A percentile compares a stretch with the other conserved stretches of the same genome.
phyloP scores from a whole-genome alignment of 2,113 vertebrate species.

The Cranoglanis bouderius region DNA sequence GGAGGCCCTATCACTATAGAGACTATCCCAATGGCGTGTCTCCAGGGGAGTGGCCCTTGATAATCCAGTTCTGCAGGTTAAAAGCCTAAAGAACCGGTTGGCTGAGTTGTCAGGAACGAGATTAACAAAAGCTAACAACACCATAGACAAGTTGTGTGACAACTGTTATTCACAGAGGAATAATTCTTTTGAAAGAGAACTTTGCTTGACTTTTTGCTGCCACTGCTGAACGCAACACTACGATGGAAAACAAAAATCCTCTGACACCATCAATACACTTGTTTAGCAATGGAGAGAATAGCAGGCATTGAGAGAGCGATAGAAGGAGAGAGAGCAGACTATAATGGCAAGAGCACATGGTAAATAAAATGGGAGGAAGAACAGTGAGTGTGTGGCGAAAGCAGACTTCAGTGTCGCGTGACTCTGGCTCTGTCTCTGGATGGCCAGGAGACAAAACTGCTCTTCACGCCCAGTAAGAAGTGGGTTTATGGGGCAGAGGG shows the following conservation, averaged over 20 bases:
- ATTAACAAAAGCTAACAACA: constrained; percentile 21
- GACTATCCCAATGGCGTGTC: constrained; percentile 39
- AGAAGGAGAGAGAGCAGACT: constrained; percentile 15
- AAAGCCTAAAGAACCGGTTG: constrained; percentile 41
- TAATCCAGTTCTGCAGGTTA: constrained; percentile 47
- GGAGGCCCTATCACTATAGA: constrained; percentile 42
- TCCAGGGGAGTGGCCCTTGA: constrained; percentile 46
- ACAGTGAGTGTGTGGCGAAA: constrained; percentile 38
- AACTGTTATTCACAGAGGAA: constrained; percentile 8
- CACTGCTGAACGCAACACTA: background rate
- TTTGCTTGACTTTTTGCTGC: background rate
- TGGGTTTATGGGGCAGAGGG: constrained; percentile 39
- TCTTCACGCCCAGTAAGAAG: constrained; percentile 34
- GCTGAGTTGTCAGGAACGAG: constrained; percentile 15
- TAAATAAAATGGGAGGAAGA: constrained; percentile 39
- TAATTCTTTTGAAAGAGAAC: background rate
- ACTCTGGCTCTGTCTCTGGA: constrained; percentile 32
- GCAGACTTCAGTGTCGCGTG: constrained; percentile 35
- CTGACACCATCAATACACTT: constrained; percentile 3
- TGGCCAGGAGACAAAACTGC: constrained; percentile 22
- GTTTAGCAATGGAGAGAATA: constrained; percentile 32
- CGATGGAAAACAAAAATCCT: constrained; percentile 16
- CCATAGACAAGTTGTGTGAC: background rate
- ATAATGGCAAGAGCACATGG: constrained; percentile 35
- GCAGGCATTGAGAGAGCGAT: constrained; percentile 7